Percentiles rank a stretch among this genome's conserved stretches.
Conservation (phyloP, 2,888 invertebrate genomes). For the Melolontha melolontha region DNA sequence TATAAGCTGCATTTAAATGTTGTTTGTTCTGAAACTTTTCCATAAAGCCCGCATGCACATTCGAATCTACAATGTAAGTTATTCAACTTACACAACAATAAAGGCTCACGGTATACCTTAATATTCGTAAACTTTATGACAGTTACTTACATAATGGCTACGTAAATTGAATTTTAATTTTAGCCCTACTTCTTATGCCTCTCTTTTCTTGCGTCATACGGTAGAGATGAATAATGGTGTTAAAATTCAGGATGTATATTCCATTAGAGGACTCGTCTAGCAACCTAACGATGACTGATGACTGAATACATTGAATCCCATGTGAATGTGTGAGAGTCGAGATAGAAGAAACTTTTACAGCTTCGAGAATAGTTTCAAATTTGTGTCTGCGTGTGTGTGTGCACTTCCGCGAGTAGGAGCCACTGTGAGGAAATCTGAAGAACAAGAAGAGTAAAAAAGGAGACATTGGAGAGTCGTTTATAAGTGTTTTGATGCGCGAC, state of each 20-base stretch:
- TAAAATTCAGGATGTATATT: conserved; percentile 45
- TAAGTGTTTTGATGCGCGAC: conserved; percentile 33
- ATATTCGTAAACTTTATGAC: no score
- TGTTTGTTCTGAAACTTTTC: no score
- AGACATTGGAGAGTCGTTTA: conserved; percentile 25
- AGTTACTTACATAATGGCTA: no score
- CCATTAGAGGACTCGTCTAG: conserved; percentile 44
- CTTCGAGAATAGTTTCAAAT: conserved; percentile 27
- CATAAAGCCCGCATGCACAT: no score
- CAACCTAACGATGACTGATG: conserved; percentile 43
- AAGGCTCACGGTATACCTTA: no score
- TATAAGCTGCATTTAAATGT: no score
- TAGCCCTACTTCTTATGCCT: no score
- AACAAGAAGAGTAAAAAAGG: background rate
- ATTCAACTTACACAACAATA: no score
- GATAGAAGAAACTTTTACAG: conserved; percentile 17
- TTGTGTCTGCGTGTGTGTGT: background rate
- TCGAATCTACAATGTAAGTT: no score
- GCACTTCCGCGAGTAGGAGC: conserved; percentile 1
- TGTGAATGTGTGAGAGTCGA: background rate
- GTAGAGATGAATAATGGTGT: conserved; percentile 25
- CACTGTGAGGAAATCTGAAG: no score
- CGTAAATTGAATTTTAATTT: no score
- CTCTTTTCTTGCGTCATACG: no score
- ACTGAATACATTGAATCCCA: conserved; percentile 37